A percentile compares a stretch with the other conserved stretches of the same genome.
Conservation (phyloP, 2,113 vertebrate genomes). For the Suricata suricatta region DNA sequence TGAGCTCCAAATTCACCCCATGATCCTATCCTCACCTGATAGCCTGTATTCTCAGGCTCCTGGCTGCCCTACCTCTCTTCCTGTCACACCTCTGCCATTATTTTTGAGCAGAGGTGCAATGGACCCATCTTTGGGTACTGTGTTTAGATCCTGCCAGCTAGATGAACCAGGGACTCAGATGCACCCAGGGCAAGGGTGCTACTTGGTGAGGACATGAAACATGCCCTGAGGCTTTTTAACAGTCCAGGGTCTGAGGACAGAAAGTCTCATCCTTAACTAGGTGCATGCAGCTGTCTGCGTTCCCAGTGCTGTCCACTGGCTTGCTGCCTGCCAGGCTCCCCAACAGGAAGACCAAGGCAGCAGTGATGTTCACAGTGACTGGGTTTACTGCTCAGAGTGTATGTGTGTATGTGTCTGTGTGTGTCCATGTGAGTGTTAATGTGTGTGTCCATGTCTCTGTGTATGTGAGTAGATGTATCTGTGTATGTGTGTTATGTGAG, state of each 20-base stretch:
- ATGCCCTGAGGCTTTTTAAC: not conserved
- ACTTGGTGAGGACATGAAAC: not conserved
- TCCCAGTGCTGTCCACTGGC: not conserved
- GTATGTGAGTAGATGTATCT: not conserved
- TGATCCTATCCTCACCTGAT: not conserved
- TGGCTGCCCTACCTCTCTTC: not conserved
- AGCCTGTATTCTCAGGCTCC: not conserved
- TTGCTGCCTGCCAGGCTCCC: not conserved
- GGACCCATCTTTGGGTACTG: no score
- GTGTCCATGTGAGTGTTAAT: not conserved
- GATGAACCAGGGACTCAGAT: not conserved
- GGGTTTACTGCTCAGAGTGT: not conserved
- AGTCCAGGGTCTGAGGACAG: not conserved
- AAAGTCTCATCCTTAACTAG: not conserved
- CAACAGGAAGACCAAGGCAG: not conserved
- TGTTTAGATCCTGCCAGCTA: not conserved
- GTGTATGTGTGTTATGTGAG: not conserved
- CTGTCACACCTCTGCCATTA: not conserved
- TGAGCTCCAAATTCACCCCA: not conserved
- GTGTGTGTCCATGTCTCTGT: not conserved
- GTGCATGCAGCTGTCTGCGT: not conserved
- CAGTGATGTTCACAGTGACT: accelerated
- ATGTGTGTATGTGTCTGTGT: not conserved
- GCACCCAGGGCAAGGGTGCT: not conserved
- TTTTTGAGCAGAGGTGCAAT: not conserved